Evolutionary conservation across 2,888 invertebrate genomes (phyloP).

Genomic region (Agrochola lychnidis): DNA sequence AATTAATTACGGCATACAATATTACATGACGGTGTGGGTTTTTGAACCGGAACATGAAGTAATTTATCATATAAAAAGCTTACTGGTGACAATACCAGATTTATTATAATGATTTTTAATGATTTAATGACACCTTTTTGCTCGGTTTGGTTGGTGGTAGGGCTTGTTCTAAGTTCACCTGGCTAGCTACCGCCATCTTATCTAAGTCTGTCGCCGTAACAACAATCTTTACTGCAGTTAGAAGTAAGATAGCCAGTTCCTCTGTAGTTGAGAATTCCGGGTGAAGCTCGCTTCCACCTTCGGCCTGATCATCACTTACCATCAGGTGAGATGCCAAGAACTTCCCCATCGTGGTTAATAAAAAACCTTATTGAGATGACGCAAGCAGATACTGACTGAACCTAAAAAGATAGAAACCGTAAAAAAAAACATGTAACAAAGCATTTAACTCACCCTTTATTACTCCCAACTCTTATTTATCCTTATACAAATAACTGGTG

Average conservation of each 20-base stretch:
- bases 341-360: no score
- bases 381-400: neutral
- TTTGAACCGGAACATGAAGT: slow-evolving; percentile 60
- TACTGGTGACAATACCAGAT: slow-evolving; percentile 23
- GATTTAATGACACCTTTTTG: slow-evolving; percentile 8
- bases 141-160: no score
- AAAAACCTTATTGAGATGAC: neutral
- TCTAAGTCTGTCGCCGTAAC: no score
- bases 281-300: no score
- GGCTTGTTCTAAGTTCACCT: no score
- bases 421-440: neutral
- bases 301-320: no score
- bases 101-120: slow-evolving; percentile 34
- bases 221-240: no score
- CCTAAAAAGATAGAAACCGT: neutral
- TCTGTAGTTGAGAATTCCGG: no score
- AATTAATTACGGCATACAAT: slow-evolving; percentile 56
- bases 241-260: no score
- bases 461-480: neutral
- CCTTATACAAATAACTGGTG: neutral
- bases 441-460: neutral
- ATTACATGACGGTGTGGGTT: slow-evolving; percentile 38
- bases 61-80: slow-evolving; percentile 15
- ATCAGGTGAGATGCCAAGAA: no score
- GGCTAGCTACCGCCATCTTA: no score